Base-by-base conservation (phyloP, 2,797 vertebrate species). In the Diplodus sargus region DNA sequence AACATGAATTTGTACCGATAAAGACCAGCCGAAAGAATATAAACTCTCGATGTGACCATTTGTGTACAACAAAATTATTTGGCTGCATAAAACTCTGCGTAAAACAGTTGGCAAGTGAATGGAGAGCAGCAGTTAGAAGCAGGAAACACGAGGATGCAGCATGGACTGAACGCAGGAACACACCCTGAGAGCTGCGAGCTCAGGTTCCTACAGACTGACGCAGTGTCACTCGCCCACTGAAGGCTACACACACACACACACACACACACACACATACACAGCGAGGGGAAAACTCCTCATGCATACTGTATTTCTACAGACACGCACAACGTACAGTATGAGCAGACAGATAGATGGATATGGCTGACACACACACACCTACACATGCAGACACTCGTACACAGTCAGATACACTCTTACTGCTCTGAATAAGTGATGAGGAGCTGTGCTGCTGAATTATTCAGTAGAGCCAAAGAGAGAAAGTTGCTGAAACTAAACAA, bases 401-500 rank as follows among this genome's bases (percentile, higher is more conserved):
- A 83, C 79, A 69, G 34, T 30, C 56, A 84, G 66, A 85, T 77
- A 81, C 79, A 76, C 85, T 83, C 79, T 85, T 87, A 80, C 62
- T 79, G 61, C 23, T 82, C 6, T 95, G 83, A 94, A 94, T 94
- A 79, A 93, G 79, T 93, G 76, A 95, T 95, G 89, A 92, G 79
- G 54, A 81, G 83, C 86, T 64, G 74, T 53, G 78, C 79, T 72
- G 74, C 63, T 95, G 79, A 94, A 95, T 95, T 88, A 95, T 95
- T 93, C 81, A 94, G 63, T 4, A 18, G 5, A 82, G 74, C 34
- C 82, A 84, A 76, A 84, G 85, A 90, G 79, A 88, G 84, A 92
- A 91, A 91, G 86, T 91, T 91, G 86, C 84, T 80, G 87, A 89
- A 90, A 89, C 90, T 85, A 84, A 91, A 92, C 83, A 87, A 81